Evolutionary conservation across 2,113 vertebrate genomes (phyloP).

Genomic region (Myxocyprinus asiaticus): DNA sequence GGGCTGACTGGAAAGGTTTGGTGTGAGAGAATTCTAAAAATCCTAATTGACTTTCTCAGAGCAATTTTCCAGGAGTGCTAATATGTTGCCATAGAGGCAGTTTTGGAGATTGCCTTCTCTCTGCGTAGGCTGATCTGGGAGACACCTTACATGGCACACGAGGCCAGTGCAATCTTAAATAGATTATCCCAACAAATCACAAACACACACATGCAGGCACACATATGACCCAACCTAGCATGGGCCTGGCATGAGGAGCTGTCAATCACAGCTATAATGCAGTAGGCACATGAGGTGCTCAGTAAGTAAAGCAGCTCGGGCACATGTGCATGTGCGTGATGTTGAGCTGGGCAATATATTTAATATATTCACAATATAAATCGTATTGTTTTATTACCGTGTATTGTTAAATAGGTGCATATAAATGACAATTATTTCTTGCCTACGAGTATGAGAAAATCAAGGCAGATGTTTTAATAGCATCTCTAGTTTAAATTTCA

Average conservation of each 20-base stretch:
- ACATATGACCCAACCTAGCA: constrained; percentile 31
- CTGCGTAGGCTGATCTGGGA: constrained; percentile 17
- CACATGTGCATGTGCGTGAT: not conserved
- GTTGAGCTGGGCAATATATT: too few relatives aligned
- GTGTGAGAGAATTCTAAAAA: constrained; percentile 30
- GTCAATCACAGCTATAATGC: constrained; percentile 38
- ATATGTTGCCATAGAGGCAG: constrained; percentile 33
- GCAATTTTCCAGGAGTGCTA: constrained; percentile 32
- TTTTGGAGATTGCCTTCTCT: constrained; percentile 34
- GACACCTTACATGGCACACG: constrained; percentile 41
- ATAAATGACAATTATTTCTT: too few relatives aligned
- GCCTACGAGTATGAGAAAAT: too few relatives aligned
- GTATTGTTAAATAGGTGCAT: too few relatives aligned
- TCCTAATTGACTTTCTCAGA: constrained; percentile 41
- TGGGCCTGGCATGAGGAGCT: not conserved
- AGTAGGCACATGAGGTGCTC: not conserved
- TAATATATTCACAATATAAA: too few relatives aligned
- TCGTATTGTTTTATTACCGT: too few relatives aligned
- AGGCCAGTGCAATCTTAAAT: constrained; percentile 25
- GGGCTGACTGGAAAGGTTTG: not conserved
- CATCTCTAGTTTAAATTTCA: too few relatives aligned
- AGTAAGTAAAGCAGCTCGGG: not conserved
- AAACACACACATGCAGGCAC: constrained; percentile 18
- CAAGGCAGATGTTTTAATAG: too few relatives aligned
- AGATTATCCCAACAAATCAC: constrained; percentile 45